phyloP scores from a whole-genome alignment of 2,113 vertebrate species.

The Dicrurus megarhynchus region DNA sequence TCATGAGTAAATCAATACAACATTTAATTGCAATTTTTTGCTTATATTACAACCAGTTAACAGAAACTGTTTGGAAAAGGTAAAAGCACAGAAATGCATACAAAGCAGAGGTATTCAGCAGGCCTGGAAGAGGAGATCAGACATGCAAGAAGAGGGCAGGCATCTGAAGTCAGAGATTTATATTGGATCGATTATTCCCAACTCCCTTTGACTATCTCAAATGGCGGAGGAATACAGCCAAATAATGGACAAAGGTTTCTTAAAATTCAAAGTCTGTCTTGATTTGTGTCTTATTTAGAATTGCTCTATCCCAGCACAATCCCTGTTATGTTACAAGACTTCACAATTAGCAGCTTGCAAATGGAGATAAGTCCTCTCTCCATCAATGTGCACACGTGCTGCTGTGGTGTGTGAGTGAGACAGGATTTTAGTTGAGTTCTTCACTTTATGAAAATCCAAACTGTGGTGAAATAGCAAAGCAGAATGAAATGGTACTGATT shows the following conservation, averaged over 20 bases:
- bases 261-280: background rate
- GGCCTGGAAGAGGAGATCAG: background rate
- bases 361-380: background rate
- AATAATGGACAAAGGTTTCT: background rate
- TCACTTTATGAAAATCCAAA: background rate
- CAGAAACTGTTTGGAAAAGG: background rate
- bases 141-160: background rate
- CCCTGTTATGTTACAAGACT: background rate
- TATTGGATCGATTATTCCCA: background rate
- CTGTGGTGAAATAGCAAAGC: background rate
- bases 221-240: background rate
- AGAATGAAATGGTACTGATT: background rate
- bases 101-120: background rate
- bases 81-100: background rate
- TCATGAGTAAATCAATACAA: conserved; percentile 15
- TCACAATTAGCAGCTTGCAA: background rate
- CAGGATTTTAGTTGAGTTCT: background rate
- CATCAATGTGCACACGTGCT: background rate
- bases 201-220: background rate
- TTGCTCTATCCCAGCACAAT: background rate
- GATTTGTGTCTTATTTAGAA: background rate
- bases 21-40: conserved; percentile 5
- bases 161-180: background rate
- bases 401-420: background rate
- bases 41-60: background rate